Conservation (phyloP, 1,140 invertebrate species). For the Atta texana region DNA sequence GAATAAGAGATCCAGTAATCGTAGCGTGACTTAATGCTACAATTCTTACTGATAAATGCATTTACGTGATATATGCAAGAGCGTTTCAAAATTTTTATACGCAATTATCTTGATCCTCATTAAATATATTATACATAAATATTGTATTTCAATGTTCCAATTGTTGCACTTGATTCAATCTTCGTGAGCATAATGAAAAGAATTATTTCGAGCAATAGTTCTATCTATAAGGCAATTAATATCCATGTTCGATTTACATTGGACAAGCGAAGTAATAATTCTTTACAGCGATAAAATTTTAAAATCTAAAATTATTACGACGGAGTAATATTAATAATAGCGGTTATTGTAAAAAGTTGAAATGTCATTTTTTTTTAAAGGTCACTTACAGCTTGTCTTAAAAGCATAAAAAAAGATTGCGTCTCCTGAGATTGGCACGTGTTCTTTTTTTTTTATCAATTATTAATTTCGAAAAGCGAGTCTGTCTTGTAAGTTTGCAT, state of each 20-base stretch:
- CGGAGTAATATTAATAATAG: background rate
- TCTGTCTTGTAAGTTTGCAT: background rate
- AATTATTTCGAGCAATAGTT: constrained; percentile 13
- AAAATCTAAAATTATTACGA: constrained; percentile 12
- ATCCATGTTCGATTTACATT: background rate
- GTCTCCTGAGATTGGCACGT: background rate
- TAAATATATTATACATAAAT: constrained; percentile 11
- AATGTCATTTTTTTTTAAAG: background rate
- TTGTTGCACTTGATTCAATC: constrained; percentile 2
- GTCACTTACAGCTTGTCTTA: background rate
- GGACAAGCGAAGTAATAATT: background rate
- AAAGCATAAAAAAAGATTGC: background rate
- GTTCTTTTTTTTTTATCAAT: background rate
- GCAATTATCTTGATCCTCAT: background rate
- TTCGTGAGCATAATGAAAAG: background rate
- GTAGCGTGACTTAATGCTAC: background rate
- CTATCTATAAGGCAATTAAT: constrained; percentile 19
- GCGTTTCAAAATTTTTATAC: background rate
- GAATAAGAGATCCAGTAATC: background rate
- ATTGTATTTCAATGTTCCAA: background rate
- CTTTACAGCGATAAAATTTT: constrained; percentile 21
- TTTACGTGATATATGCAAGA: background rate
- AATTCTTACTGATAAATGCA: background rate
- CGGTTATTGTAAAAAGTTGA: background rate
- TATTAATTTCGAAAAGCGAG: background rate